phyloP scores from a whole-genome alignment of 2,888 invertebrate species.

The Metellina segmentata region DNA sequence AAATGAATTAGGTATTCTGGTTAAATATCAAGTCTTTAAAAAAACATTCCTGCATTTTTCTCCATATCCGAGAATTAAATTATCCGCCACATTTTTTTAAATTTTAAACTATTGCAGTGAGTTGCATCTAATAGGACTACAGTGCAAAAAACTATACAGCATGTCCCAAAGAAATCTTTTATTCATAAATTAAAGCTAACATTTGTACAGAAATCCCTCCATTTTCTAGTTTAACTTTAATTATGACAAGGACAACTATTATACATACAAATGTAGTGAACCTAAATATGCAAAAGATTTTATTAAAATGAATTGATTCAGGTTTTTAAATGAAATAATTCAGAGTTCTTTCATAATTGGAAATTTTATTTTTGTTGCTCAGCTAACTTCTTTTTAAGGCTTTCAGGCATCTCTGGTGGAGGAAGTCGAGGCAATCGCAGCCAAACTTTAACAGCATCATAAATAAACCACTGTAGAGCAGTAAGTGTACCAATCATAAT shows the following conservation, averaged over 20 bases:
- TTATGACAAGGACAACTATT: constrained; percentile 24
- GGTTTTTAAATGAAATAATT: constrained; percentile 11
- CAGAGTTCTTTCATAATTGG: neutral
- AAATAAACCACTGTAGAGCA: constrained; percentile 96
- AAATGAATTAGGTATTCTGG: no score
- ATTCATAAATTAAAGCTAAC: constrained; percentile 15
- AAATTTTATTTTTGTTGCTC: constrained; percentile 79
- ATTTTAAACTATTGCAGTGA: no score
- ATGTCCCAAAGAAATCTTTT: constrained; percentile 23
- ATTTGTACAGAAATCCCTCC: constrained; percentile 11
- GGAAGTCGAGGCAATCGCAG: constrained; percentile 95
- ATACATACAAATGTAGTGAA: constrained; percentile 54
- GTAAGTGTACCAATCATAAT: constrained; percentile 96
- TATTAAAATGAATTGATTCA: constrained; percentile 37
- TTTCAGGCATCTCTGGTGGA: constrained; percentile 97
- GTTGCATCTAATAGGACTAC: no score
- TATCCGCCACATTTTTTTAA: no score
- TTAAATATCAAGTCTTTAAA: no score
- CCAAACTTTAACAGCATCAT: constrained; percentile 93
- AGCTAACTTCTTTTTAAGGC: constrained; percentile 87
- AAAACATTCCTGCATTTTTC: no score
- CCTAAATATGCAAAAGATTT: constrained; percentile 44
- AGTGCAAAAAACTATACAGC: neutral
- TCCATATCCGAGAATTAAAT: no score
- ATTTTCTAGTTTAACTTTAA: constrained; percentile 26